Evolutionary conservation across 1,140 invertebrate species (phyloP).

Genomic region (Sycophaga agraensis): DNA sequence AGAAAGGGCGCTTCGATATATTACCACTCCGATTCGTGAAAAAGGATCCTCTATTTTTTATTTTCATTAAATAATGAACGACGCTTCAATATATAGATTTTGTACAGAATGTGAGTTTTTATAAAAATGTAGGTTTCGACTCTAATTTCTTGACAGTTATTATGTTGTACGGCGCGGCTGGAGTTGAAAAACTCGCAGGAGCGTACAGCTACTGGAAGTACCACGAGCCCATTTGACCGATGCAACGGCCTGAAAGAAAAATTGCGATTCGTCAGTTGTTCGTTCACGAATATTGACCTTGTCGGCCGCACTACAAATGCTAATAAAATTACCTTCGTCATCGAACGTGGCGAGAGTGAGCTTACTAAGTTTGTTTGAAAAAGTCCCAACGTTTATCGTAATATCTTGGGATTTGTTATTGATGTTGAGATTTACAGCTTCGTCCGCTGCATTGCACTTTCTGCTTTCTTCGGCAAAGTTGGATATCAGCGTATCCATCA

Average conservation of each 20-base stretch:
- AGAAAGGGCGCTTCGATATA: not conserved
- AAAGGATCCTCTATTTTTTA: conserved; percentile 25
- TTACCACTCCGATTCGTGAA: conserved; percentile 2
- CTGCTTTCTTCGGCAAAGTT: conserved; percentile 78
- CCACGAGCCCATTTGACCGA: conserved; percentile 75
- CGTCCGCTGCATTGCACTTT: conserved; percentile 52
- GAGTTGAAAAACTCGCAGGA: conserved; percentile 2
- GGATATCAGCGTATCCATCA: conserved; percentile 90
- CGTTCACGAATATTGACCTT: not conserved
- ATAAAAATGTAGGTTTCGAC: conserved; percentile 29
- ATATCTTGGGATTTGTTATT: conserved; percentile 52
- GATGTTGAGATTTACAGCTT: conserved; percentile 37
- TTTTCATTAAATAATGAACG: conserved; percentile 21
- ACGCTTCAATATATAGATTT: conserved; percentile 23
- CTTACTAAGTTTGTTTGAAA: conserved; percentile 84
- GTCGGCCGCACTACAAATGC: not conserved
- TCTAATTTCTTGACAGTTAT: conserved; percentile 25
- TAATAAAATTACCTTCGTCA: conserved; percentile 70
- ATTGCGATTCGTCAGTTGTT: no score
- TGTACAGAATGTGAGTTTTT: conserved; percentile 27
- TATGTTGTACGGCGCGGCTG: not conserved
- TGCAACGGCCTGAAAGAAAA: conserved; percentile 63
- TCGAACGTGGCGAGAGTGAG: conserved; percentile 87
- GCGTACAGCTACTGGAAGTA: conserved; percentile 58
- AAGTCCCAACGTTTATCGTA: conserved; percentile 49